phyloP scores from a whole-genome alignment of 1,140 invertebrate species.

The Holotrichia oblita region DNA sequence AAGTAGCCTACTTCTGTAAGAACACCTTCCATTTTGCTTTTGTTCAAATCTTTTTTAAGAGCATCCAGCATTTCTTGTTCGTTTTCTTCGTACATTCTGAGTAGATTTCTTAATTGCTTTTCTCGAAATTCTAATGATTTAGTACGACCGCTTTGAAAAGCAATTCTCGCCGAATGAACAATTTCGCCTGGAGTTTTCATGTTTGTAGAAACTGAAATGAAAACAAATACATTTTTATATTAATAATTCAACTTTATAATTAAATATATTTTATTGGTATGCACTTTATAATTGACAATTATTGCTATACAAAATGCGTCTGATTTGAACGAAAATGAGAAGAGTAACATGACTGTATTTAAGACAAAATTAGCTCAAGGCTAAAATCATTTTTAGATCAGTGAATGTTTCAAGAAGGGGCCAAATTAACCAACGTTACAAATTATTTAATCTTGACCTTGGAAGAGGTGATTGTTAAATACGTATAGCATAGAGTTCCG shows the following conservation, averaged over 20 bases:
- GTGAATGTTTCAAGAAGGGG: no score
- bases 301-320: no score
- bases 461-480: no score
- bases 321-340: no score
- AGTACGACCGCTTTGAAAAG: conserved; percentile 77
- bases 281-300: no score
- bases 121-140: conserved; percentile 79
- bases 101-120: conserved; percentile 78
- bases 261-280: no score
- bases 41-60: conserved; percentile 83
- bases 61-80: conserved; percentile 75
- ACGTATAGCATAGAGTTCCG: no score
- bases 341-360: no score
- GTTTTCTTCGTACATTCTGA: conserved; percentile 84
- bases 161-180: conserved; percentile 48
- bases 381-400: no score
- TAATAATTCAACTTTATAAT: background rate
- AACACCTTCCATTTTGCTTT: conserved; percentile 74
- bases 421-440: no score
- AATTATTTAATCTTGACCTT: no score
- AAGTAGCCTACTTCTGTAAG: conserved; percentile 73
- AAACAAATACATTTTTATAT: background rate
- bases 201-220: background rate
- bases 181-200: conserved; percentile 43
- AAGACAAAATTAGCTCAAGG: no score